Conservation (phyloP, 2,797 vertebrate genomes). For the Clarias fuscus region DNA sequence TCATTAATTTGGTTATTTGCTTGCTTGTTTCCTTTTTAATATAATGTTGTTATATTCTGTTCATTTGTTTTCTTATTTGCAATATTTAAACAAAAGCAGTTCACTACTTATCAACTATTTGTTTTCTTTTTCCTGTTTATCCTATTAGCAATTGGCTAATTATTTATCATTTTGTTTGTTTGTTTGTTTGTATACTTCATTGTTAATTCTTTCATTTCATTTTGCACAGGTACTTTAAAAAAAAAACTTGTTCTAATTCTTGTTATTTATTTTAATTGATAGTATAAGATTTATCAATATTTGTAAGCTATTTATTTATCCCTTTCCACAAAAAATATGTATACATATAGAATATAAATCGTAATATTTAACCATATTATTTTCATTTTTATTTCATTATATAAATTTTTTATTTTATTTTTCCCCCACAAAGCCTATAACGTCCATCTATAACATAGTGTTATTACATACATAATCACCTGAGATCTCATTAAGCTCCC, state of each 20-base stretch:
- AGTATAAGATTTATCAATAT: not conserved
- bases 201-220: not conserved
- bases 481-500: not conserved
- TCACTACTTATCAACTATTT: not conserved
- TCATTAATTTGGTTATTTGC: not conserved
- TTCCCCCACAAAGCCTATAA: not conserved
- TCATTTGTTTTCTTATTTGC: not conserved
- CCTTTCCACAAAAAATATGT: not conserved
- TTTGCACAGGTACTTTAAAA: not conserved
- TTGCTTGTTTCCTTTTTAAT: not conserved
- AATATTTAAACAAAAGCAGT: not conserved
- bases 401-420: not conserved
- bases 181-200: not conserved
- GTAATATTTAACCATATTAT: not conserved
- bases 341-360: too few species aligned
- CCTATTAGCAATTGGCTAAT: not conserved
- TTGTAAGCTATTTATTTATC: not conserved
- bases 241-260: not conserved
- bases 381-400: not conserved
- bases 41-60: not conserved
- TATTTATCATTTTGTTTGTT: too few species aligned
- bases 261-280: not conserved
- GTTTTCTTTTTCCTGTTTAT: not conserved
- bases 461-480: slow-evolving; percentile 7
- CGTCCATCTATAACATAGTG: not conserved